Evolutionary conservation across 1,140 invertebrate species (phyloP), one percentile per base, ranked within the genome.

Genomic region (Drosophila tsacasi): DNA sequence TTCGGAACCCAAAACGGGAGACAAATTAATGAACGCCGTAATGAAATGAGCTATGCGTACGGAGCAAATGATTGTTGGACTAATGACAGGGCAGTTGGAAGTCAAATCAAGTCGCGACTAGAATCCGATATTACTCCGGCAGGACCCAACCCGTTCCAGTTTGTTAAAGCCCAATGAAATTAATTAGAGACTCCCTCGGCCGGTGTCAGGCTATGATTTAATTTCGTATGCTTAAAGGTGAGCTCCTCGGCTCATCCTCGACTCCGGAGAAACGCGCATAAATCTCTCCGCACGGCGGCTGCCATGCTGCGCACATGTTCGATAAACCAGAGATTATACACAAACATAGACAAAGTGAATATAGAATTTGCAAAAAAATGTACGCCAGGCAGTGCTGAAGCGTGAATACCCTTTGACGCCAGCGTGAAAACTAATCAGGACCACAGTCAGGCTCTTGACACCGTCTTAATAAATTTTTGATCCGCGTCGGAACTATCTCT

Each of bases 41-140:
- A 79, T 64, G 76, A 79, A 79, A 79, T 54, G 76, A 62, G 75
- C 76, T 46, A 52, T 61, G 76, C 52, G 55, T 52, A 35, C 37
- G 12, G 32, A 42, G 35, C 37, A 47, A 72, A 81, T 65, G 73
- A 69, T 73, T 61, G 39, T n/a, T 32, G 32, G 46, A 60, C 67
- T 87, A 86, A 86, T 86, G 83, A 86, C 83, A 81, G 80, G 74
- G 50, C 84, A 60, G 81, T 84, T 65, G 72, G 67, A 72, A 84
- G 84, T 84, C 81, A 78, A 84, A 89, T 84, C 57, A 72, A 79
- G 85, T 81, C 75, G 81, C 75, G 85, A 84, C 81, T 79, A 78
- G 84, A 89, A 89, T 85, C 57, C 63, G 85, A 90, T 87, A 90
- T 84, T 76, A 49, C 76, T 79, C 27, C 13, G 27, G n/a, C 9